These are phyloP conservation scores for Globicephala melas DNA, from an alignment of 2,113 vertebrate species.

Conservation along the genomic window DNA sequence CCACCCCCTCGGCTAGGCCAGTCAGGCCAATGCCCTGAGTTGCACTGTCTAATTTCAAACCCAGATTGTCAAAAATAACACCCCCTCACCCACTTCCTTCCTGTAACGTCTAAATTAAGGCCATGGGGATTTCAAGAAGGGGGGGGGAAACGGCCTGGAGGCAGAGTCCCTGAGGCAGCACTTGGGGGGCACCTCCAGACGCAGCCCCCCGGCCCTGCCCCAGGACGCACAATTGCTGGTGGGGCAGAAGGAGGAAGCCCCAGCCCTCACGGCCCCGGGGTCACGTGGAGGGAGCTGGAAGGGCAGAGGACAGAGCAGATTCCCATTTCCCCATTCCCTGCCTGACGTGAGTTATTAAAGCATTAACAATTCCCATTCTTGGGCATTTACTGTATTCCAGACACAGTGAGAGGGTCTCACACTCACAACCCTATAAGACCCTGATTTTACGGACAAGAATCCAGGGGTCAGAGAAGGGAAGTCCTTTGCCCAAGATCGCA, in stretches of 20 bases:
- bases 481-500: background rate
- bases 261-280: background rate
- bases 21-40: background rate
- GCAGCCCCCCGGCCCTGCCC: background rate
- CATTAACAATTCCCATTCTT: background rate
- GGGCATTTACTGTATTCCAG: background rate
- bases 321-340: background rate
- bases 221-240: background rate
- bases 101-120: conserved; percentile 72
- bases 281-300: background rate
- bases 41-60: conserved; percentile 62
- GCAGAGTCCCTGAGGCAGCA: background rate
- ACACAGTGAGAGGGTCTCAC: background rate
- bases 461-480: background rate
- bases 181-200: background rate
- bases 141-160: background rate
- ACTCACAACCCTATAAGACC: background rate
- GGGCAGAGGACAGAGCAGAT: background rate
- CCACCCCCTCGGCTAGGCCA: background rate
- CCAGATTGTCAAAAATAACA: conserved; percentile 68
- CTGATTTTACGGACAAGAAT: background rate
- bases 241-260: background rate
- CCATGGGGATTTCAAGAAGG: conserved; percentile 66
- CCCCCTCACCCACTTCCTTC: conserved; percentile 71
- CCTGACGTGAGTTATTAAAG: rapidly evolving